phyloP scores from a whole-genome alignment of 2,113 vertebrate species.

The Fukomys damarensis region DNA sequence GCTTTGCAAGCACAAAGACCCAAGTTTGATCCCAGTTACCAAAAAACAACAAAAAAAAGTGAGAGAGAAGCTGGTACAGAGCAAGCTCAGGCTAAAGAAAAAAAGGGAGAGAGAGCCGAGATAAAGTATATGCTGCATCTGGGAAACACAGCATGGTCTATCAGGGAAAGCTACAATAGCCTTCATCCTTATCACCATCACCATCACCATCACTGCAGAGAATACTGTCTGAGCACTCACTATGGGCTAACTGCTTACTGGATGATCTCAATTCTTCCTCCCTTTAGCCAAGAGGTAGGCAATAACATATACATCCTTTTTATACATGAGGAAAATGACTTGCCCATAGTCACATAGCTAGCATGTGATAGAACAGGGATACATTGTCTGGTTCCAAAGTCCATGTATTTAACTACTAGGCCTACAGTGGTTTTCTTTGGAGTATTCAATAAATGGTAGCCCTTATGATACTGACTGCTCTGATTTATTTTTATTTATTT shows the following conservation, averaged over 20 bases:
- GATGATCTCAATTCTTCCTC: conserved; percentile 14
- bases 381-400: neutral
- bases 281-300: neutral
- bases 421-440: neutral
- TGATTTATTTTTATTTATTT: neutral
- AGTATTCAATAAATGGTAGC: neutral
- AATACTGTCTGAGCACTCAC: conserved; percentile 21
- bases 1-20: too few species aligned
- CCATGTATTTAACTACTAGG: neutral
- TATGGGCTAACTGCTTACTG: neutral
- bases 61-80: neutral
- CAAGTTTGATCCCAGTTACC: too few species aligned
- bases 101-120: neutral
- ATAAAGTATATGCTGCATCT: neutral
- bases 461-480: neutral
- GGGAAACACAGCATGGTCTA: neutral
- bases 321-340: conserved; percentile 10
- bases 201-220: neutral
- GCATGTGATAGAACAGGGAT: neutral
- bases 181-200: neutral
- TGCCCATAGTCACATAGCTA: neutral
- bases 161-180: neutral
- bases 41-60: too few species aligned
- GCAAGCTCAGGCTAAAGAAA: neutral
- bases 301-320: neutral